Evolutionary conservation across 2,888 invertebrate species (phyloP), one percentile per base, ranked within the genome.

Genomic region (Monochamus alternatus): DNA sequence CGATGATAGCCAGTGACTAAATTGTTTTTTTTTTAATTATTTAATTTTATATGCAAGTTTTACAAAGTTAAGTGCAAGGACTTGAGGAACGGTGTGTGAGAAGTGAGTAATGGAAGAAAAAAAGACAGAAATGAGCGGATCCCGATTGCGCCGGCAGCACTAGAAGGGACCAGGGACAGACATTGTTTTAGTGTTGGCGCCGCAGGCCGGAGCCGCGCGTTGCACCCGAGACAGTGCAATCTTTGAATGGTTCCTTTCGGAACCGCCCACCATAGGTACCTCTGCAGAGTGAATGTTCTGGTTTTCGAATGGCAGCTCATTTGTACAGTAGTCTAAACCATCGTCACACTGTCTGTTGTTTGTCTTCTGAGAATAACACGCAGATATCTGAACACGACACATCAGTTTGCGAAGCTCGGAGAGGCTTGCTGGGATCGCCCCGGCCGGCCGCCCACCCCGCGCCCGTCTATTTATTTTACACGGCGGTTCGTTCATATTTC

Each of bases 211-310:
- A 22, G 38, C 68, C 65, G 74, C 73, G 75, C 74, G 82, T 85
- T 85, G 86, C 86, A 86, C 85, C 82, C 83, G 77, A 81, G 78
- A 79, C 78, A 83, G 87, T 86, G 86, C 86, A 86, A 86, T 87
- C 81, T 81, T 82, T 73, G 66, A 81, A 80, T 78, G 87, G 87
- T 87, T 87, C 86, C 84, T 84, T 85, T 85, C 84, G 85, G 86
- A 87, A 87, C 86, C 87, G 82, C 84, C 83, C 87, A 87, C 88
- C 87, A 87, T 87, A 87, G 88, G 88, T 88, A 88, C 88, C 88
- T 88, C 87, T 87, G 83, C 82, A 84, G 86, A 86, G 84, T 87
- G 87, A 86, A 86, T 86, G 87, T 82, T 83, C 79, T 80, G 83
- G 82, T 84, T 87, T 85, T 86, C 82, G 85, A 85, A 85, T 86